Conservation (phyloP, 2,888 invertebrate genomes). For the Boloria selene region DNA sequence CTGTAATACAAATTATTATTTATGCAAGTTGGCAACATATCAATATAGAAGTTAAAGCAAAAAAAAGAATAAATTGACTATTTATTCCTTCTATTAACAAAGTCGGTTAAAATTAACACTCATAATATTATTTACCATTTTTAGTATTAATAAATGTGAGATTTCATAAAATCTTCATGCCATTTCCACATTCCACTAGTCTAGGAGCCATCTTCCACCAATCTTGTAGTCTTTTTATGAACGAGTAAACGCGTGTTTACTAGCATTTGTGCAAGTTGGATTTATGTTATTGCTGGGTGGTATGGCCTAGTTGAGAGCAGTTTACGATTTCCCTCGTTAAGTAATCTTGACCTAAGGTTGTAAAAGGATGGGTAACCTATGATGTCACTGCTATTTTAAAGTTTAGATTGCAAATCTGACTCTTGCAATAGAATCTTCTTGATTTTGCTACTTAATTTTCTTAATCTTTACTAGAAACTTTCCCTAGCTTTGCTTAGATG, state of each 20-base stretch:
- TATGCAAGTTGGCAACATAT: no score
- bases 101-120: no score
- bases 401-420: not conserved
- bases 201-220: conserved; percentile 6
- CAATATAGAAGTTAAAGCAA: no score
- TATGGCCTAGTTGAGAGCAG: conserved; percentile 21
- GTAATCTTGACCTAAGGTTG: conserved; percentile 16
- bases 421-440: not conserved
- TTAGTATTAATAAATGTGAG: not conserved
- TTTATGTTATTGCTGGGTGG: conserved; percentile 32
- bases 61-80: no score
- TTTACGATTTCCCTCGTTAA: conserved; percentile 28
- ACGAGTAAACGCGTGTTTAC: conserved; percentile 22
- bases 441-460: not conserved
- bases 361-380: conserved; percentile 18
- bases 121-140: not conserved
- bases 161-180: not conserved
- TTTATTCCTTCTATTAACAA: no score
- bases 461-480: no score
- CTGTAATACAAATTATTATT: no score
- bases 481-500: no score
- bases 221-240: conserved; percentile 31
- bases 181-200: conserved; percentile 8
- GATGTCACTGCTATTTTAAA: conserved; percentile 7
- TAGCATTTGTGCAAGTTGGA: conserved; percentile 29